A percentile compares a stretch with the other conserved stretches of the same genome.
Evolutionary conservation across 2,797 vertebrate species (phyloP).

Genomic region (Helicolenus hilgendorfi): DNA sequence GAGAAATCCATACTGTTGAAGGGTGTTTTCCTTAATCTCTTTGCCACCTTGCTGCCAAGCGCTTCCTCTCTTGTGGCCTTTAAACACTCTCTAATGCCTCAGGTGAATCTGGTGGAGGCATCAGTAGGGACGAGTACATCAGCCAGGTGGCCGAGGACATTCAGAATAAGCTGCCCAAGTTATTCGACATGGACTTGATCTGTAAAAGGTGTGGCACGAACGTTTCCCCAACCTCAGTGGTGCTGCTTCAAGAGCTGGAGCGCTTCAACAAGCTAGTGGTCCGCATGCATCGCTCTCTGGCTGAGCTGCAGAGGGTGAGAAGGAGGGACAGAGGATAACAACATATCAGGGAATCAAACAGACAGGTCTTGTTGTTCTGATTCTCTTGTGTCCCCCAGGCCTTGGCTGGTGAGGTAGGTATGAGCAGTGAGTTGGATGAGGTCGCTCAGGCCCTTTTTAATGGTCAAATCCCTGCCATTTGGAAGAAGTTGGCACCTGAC

Average conservation of each 20-base stretch:
- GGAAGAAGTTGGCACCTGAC: slow-evolving; percentile 95
- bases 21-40: neutral
- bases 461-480: slow-evolving; percentile 94
- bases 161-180: slow-evolving; percentile 93
- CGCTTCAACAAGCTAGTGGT: slow-evolving; percentile 94
- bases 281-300: slow-evolving; percentile 92
- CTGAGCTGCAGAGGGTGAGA: slow-evolving; percentile 94
- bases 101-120: slow-evolving; percentile 93
- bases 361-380: neutral
- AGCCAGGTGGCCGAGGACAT: slow-evolving; percentile 95
- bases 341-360: neutral
- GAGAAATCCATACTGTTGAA: neutral
- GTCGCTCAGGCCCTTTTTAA: slow-evolving; percentile 95
- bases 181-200: slow-evolving; percentile 93
- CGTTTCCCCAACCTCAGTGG: slow-evolving; percentile 93
- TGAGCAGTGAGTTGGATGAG: slow-evolving; percentile 97
- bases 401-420: slow-evolving; percentile 96
- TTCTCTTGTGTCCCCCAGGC: slow-evolving; percentile 86
- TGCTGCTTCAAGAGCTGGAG: slow-evolving; percentile 96
- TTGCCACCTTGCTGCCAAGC: neutral
- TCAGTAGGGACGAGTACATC: slow-evolving; percentile 95
- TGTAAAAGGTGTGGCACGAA: slow-evolving; percentile 88
- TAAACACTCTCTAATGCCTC: neutral
- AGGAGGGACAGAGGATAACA: neutral
- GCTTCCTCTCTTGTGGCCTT: neutral